Percentiles rank a stretch among this genome's conserved stretches.
Evolutionary conservation across 2,797 vertebrate species (phyloP).

Genomic region (Masticophis lateralis): DNA sequence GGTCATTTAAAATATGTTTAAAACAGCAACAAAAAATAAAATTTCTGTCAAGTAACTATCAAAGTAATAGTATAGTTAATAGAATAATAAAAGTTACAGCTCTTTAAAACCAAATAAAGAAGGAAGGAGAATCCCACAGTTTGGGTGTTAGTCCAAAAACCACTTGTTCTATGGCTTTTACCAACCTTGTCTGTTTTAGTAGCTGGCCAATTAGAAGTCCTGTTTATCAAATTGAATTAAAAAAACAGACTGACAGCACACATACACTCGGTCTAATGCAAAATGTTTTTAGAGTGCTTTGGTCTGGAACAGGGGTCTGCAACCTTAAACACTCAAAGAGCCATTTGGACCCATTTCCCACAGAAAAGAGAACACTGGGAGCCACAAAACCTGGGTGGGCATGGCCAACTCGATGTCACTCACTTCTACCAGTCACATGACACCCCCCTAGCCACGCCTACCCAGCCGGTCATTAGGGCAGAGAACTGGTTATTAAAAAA

Average conservation of each 20-base stretch:
- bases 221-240: not conserved
- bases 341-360: too few relatives aligned
- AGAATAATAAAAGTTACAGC: not conserved
- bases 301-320: not conserved
- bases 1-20: not conserved
- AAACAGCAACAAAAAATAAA: not conserved
- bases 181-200: not conserved
- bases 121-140: not conserved
- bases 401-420: too few relatives aligned
- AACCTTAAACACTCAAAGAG: too few relatives aligned
- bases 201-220: not conserved
- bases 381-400: too few relatives aligned
- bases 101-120: not conserved
- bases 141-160: not conserved
- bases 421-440: too few relatives aligned
- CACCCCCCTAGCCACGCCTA: too few relatives aligned
- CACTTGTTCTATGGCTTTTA: not conserved
- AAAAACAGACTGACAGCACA: not conserved
- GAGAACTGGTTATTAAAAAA: too few relatives aligned
- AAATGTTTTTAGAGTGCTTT: not conserved
- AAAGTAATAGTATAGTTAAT: not conserved
- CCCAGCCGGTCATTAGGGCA: too few relatives aligned
- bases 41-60: not conserved
- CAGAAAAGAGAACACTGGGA: too few relatives aligned
- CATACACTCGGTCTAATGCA: not conserved